Evolutionary conservation across 1,140 invertebrate genomes (phyloP).

Genomic region (Eupeodes corollae): DNA sequence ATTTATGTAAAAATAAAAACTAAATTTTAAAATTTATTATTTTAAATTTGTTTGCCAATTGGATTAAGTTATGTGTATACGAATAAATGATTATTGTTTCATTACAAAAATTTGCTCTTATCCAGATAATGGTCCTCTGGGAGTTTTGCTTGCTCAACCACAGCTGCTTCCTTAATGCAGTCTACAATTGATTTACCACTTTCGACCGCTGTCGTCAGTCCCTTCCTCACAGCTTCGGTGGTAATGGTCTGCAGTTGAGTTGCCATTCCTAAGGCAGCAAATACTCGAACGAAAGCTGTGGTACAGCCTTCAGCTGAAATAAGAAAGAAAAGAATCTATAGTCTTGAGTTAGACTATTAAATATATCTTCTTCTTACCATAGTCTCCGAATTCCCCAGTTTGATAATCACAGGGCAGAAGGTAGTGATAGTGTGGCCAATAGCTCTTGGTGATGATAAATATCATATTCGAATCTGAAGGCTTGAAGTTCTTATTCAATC

Average conservation of each 20-base stretch:
- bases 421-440: slow-evolving; percentile 71
- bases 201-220: slow-evolving; percentile 43
- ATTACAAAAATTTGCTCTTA: slow-evolving; percentile 35
- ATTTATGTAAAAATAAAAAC: background rate
- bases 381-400: slow-evolving; percentile 62
- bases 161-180: slow-evolving; percentile 41
- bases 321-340: slow-evolving; percentile 1
- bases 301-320: slow-evolving; percentile 44
- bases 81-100: too few species aligned
- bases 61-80: background rate
- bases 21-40: background rate
- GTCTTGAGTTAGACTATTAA: background rate
- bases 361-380: slow-evolving; percentile 38
- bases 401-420: slow-evolving; percentile 64
- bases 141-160: slow-evolving; percentile 28
- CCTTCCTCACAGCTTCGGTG: slow-evolving; percentile 45
- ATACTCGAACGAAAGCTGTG: slow-evolving; percentile 54
- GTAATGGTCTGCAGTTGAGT: slow-evolving; percentile 51
- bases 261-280: slow-evolving; percentile 50
- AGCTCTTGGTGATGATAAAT: slow-evolving; percentile 57
- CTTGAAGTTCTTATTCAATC: slow-evolving; percentile 55
- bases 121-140: slow-evolving; percentile 42
- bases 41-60: background rate
- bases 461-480: slow-evolving; percentile 59
- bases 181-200: slow-evolving; percentile 41